Evolutionary conservation across 2,797 vertebrate species (phyloP), one percentile per base, ranked within the genome.

Genomic region (Anolis apletophallus): DNA sequence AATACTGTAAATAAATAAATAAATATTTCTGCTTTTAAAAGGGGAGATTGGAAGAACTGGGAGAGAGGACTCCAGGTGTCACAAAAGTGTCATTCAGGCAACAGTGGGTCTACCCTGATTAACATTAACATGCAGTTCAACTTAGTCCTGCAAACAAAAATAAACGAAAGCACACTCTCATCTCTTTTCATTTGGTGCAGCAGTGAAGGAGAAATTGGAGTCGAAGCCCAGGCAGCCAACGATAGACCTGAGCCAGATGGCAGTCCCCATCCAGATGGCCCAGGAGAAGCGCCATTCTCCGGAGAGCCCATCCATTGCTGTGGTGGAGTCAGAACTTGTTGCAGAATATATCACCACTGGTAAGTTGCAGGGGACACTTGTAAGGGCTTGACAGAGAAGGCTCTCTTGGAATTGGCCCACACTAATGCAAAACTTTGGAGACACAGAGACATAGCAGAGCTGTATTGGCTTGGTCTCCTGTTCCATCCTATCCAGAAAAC

Each of bases 221-320:
- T 92, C 97, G 13, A 99, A 98, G 93, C 97, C 97, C 21, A 96
- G 98, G 87, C 98, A 98, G 92, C 98, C 98, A 90, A 98, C 98
- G 77, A 99, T 99, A 89, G 98, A 99, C 95, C 96, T 99, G 93
- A 99, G 98, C 93, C 98, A 99, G 96, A 98, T 99, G 98, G 98
- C 97, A n/a, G 98, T 99, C 61, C 98, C 99, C 79, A 97, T 99
- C 93, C 98, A 98, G 93, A 97, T 98, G 96, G 94, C 97, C 79
- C 97, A 97, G 78, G 98, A 99, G 92, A 99, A 98, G 95, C 98
- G 97, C 50, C 96, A 96, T 92, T 95, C 95, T 86, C 97, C 97
- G 2, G 97, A 98, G 92, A 97, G 97, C 12, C 96, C 98, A 17
- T 96, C 96, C 19, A 97, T 98, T 72, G 97, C 97, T 86, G 95